A percentile compares a stretch with the other conserved stretches of the same genome.
Conservation (phyloP, 2,888 invertebrate species). For the Ophion obscuratus region DNA sequence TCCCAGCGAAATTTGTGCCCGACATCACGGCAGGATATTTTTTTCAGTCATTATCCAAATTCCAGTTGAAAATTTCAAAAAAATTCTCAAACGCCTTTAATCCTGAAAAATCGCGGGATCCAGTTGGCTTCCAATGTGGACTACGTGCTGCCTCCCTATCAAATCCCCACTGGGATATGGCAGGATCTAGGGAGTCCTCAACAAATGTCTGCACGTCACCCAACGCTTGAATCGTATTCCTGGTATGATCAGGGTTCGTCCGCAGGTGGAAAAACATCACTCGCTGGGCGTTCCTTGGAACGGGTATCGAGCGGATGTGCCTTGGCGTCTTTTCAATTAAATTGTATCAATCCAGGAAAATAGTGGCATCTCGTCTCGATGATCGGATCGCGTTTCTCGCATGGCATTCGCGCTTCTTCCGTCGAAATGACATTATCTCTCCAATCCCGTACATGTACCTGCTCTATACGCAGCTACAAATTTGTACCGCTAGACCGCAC, state of each 20-base stretch:
- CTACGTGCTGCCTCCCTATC: no score
- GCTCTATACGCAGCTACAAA: neutral
- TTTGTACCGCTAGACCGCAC: neutral
- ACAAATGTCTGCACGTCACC: no score
- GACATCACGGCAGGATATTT: no score
- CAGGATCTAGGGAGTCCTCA: no score
- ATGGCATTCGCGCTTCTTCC: constrained; percentile 19
- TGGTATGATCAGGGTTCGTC: constrained; percentile 30
- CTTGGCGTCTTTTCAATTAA: constrained; percentile 47
- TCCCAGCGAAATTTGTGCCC: no score
- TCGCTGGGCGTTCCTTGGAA: neutral
- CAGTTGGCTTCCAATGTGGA: no score
- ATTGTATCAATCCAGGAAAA: constrained; percentile 54
- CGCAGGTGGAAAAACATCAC: neutral
- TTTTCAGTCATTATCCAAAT: no score
- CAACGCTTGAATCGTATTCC: constrained; percentile 7
- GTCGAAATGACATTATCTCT: constrained; percentile 62
- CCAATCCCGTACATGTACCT: constrained; percentile 8
- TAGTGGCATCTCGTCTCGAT: constrained; percentile 36
- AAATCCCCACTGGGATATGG: no score
- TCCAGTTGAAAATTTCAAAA: no score
- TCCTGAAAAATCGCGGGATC: no score
- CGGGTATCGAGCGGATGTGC: constrained; percentile 9
- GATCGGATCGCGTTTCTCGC: constrained; percentile 6
- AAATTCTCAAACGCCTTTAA: no score